Evolutionary conservation across 2,797 vertebrate species (phyloP).

Genomic region (Eospalax fontanierii): DNA sequence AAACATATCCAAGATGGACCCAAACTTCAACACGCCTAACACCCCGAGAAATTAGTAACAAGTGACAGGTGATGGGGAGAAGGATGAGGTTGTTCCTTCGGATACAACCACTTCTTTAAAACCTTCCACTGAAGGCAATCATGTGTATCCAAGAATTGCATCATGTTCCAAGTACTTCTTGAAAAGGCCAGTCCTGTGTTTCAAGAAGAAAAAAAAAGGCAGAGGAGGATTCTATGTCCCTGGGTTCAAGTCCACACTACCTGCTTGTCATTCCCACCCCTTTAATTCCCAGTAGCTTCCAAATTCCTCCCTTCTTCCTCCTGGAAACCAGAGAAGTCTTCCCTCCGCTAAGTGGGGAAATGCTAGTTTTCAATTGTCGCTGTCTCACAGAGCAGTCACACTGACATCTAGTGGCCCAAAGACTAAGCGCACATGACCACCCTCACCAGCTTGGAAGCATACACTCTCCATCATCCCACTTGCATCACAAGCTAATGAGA

Average conservation of each 20-base stretch:
- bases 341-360: background rate
- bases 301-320: background rate
- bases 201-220: background rate
- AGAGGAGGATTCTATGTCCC: background rate
- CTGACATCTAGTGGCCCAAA: constrained; percentile 76
- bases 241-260: background rate
- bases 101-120: background rate
- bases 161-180: background rate
- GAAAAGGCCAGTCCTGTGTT: background rate
- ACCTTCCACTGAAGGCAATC: background rate
- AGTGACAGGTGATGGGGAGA: background rate
- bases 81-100: background rate
- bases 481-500: background rate
- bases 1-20: background rate
- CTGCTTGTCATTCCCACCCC: background rate
- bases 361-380: rapidly evolving
- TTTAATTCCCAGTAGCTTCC: background rate
- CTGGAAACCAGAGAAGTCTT: background rate
- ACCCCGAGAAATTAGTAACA: background rate
- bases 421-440: background rate
- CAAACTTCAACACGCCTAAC: background rate
- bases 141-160: background rate
- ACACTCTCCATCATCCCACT: background rate
- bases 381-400: background rate
- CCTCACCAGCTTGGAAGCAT: background rate